phyloP scores from a whole-genome alignment of 2,797 vertebrate genomes.

The Eidolon dupreanum region DNA sequence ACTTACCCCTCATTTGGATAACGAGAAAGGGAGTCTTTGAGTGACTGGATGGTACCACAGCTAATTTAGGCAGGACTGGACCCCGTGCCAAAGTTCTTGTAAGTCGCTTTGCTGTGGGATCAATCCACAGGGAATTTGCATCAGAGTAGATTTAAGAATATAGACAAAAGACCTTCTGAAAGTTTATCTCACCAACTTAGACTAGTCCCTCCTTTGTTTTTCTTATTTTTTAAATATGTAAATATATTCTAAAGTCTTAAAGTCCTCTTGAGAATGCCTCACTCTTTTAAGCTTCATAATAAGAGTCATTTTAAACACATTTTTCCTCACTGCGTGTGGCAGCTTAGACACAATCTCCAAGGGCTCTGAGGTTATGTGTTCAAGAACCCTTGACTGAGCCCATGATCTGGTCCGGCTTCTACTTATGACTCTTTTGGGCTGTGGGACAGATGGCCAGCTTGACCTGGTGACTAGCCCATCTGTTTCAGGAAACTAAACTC shows the following conservation, averaged over 20 bases:
- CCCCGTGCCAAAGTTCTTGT: background rate
- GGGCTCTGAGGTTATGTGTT: background rate
- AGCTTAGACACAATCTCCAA: background rate
- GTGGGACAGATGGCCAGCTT: conserved; percentile 4
- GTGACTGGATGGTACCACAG: background rate
- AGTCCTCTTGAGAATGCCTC: background rate
- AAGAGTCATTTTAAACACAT: background rate
- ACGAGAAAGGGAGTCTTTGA: background rate
- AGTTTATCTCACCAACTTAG: background rate
- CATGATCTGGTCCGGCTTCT: background rate
- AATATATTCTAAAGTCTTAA: background rate
- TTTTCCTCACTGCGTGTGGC: background rate
- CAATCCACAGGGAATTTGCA: background rate
- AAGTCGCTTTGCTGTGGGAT: background rate
- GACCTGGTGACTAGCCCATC: background rate
- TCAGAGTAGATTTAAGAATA: background rate
- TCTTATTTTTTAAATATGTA: background rate
- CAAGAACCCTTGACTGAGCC: background rate
- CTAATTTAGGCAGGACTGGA: background rate
- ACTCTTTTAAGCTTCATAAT: background rate
- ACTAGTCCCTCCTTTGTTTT: background rate
- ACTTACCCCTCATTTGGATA: conserved; percentile 26
- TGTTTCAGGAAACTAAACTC: background rate
- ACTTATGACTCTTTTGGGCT: background rate
- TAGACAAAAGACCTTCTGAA: background rate